A percentile compares a stretch with the other conserved stretches of the same genome.
phyloP scores from a whole-genome alignment of 2,113 vertebrate genomes.

The Cheilinus undulatus region DNA sequence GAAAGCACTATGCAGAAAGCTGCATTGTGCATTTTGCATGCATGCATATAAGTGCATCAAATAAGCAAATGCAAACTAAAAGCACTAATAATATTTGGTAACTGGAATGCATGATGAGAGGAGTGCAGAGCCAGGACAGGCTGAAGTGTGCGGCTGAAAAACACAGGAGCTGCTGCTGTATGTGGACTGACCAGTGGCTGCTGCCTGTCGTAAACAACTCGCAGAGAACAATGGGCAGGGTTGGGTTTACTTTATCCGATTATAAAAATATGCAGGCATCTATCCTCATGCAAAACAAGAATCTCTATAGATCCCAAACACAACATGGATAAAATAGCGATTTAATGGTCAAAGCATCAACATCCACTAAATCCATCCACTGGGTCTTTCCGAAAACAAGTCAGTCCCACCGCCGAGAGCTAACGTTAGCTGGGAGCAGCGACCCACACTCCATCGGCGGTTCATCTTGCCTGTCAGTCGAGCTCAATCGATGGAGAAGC shows the following conservation, averaged over 20 bases:
- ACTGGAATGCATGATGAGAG: not conserved
- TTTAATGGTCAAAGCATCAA: not conserved
- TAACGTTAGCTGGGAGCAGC: constrained; percentile 76
- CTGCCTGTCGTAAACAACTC: constrained; percentile 82
- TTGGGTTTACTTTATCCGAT: constrained; percentile 72
- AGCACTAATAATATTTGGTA: not conserved
- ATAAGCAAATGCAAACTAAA: not conserved
- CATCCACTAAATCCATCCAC: constrained; percentile 39
- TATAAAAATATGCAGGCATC: constrained; percentile 28
- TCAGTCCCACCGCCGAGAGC: constrained; percentile 67
- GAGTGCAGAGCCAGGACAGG: constrained; percentile 11
- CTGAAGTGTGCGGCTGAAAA: constrained; percentile 5
- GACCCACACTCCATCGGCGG: constrained; percentile 39
- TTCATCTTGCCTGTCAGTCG: constrained; percentile 23
- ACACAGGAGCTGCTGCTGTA: constrained; percentile 43
- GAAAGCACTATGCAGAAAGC: constrained; percentile 2
- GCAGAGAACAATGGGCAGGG: constrained; percentile 81
- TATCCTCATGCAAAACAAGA: not conserved
- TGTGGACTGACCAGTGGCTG: constrained; percentile 62
- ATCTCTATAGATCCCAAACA: not conserved
- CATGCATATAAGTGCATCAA: not conserved
- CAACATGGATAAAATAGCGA: not conserved
- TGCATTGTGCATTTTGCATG: not conserved
- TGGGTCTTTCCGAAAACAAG: constrained; percentile 72
- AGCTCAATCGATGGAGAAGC: not conserved